Conservation (phyloP, 2,797 vertebrate species). For the Crocodylus rhombifer region DNA sequence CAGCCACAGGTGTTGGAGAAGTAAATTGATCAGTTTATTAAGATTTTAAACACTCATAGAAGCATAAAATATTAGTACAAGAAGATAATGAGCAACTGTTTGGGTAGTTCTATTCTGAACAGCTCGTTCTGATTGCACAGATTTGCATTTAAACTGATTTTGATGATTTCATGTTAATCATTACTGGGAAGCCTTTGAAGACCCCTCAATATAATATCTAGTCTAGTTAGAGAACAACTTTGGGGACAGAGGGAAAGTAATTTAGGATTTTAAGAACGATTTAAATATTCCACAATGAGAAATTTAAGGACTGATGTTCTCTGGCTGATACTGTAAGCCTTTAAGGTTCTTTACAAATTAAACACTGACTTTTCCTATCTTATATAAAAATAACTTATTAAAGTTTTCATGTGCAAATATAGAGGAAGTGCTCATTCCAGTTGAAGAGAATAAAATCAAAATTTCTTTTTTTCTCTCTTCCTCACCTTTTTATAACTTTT, state of each 20-base stretch:
- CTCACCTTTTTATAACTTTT: background rate
- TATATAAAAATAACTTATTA: background rate
- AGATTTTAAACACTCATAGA: background rate
- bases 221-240: background rate
- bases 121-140: background rate
- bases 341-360: background rate
- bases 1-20: accelerated
- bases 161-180: too few species aligned
- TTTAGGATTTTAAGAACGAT: background rate
- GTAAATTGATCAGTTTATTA: background rate
- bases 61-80: background rate
- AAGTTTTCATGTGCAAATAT: background rate
- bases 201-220: background rate
- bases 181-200: background rate
- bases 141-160: too few species aligned
- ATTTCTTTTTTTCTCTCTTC: background rate
- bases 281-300: background rate
- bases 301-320: background rate
- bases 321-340: background rate
- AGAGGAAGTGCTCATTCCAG: background rate
- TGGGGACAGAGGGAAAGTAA: background rate
- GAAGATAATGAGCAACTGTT: background rate
- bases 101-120: background rate
- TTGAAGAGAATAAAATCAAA: background rate
- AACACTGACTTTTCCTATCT: too few species aligned